Conservation (phyloP, 2,888 invertebrate species). For the Noctua janthina region DNA sequence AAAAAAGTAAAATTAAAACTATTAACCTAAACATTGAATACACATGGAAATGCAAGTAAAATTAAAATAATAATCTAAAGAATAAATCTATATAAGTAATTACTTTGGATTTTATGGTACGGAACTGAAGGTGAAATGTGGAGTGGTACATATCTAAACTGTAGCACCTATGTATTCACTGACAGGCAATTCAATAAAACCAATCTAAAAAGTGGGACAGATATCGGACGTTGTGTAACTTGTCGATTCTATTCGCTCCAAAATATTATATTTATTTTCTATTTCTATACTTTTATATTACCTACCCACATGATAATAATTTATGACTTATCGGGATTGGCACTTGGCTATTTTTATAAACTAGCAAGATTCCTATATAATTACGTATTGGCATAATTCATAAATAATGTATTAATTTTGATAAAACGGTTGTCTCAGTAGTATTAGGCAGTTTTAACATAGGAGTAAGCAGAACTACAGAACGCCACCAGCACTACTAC, state of each 20-base stretch:
- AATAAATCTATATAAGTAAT: background rate
- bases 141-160: slow-evolving; percentile 52
- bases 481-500: background rate
- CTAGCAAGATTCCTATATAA: background rate
- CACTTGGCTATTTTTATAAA: background rate
- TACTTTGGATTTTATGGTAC: background rate
- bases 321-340: background rate
- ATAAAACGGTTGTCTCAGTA: background rate
- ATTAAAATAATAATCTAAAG: background rate
- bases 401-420: background rate
- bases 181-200: slow-evolving; percentile 80
- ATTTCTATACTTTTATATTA: background rate
- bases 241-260: slow-evolving; percentile 44
- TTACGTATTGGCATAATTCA: background rate
- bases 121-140: slow-evolving; percentile 47
- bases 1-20: background rate
- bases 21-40: background rate
- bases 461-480: background rate
- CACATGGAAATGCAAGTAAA: background rate
- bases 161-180: slow-evolving; percentile 57
- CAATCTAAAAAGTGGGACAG: slow-evolving; percentile 83
- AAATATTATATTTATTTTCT: slow-evolving; percentile 3
- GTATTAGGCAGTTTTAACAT: background rate
- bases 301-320: background rate
- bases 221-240: slow-evolving; percentile 72